phyloP scores from a whole-genome alignment of 2,888 invertebrate genomes.

The Habrosyne pyritoides region DNA sequence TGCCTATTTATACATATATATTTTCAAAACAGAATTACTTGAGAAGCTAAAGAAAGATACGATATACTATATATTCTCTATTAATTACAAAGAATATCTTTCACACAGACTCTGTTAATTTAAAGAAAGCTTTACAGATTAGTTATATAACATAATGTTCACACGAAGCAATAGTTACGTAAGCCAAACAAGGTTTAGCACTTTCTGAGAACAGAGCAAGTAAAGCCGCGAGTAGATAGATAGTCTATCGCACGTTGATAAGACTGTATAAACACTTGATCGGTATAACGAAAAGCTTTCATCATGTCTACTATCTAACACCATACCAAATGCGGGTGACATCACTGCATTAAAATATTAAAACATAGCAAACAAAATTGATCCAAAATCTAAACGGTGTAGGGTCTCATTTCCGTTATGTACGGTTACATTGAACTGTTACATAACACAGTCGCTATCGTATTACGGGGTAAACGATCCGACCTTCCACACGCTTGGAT shows the following conservation, averaged over 20 bases:
- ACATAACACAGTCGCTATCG: constrained; percentile 69
- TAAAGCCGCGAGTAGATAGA: background rate
- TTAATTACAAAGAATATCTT: no score
- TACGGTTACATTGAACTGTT: constrained; percentile 56
- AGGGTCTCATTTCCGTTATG: constrained; percentile 49
- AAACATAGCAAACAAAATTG: constrained; percentile 33
- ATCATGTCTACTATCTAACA: constrained; percentile 48
- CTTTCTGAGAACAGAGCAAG: background rate
- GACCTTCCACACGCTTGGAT: constrained; percentile 70
- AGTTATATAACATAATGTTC: background rate
- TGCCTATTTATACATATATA: no score
- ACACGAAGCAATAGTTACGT: background rate
- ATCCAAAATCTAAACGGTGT: constrained; percentile 35
- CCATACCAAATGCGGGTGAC: constrained; percentile 33
- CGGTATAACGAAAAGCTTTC: constrained; percentile 60
- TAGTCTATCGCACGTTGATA: constrained; percentile 43
- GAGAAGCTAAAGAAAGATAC: no score
- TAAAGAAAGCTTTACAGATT: no score
- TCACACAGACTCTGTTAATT: no score
- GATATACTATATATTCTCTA: no score
- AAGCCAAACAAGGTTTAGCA: no score
- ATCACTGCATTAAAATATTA: constrained; percentile 29
- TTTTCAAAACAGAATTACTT: no score
- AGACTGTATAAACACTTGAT: constrained; percentile 46
- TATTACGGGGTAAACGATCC: constrained; percentile 71